Base-by-base conservation (phyloP, 2,113 vertebrate species). In the Psammodynastes pulverulentus region DNA sequence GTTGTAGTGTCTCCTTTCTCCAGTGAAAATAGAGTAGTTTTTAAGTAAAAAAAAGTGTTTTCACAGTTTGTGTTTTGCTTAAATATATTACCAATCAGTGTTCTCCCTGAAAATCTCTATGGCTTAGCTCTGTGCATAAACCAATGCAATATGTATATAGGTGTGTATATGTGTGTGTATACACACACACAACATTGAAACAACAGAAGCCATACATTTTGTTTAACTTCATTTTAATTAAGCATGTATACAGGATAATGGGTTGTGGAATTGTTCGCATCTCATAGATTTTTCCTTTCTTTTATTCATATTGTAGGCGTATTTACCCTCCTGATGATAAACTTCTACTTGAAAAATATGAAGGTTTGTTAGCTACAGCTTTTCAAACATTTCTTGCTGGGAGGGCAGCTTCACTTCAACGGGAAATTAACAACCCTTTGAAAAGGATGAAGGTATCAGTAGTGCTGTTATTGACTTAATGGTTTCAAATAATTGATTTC, bases 251-350 rank as follows among this genome's bases (percentile, higher is more conserved):
- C 9, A 43, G n/a, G 79, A 86, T 56, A n/a, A 24, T 2, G 4
- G 67, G 7, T 53, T 79, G 34, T 39, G 23, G 9, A 6, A 24
- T 29, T 51, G 72, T 24, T 46, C 7, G 9, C 5, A 21, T 46
- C 58, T 89, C 53, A 89, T 62, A 34, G 2, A 12, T 89, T 54
- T 54, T 84, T 19, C 67, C 6, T 39, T 84, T 23, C 56, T 34
- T 48, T 24, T 58, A 56, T 89, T 90, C 10, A 34, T 85, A 79
- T 97, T 97, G 92, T 97, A 99, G 99, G 96, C 98, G 99, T 95
- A 99, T 99, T 98, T 99, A 99, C 97, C 99, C 99, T 97, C 99
- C 99, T 95, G 99, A 99, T 96, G 99, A 99, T 98, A 99, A 99
- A 97, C 97, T 98, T 94, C 98, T 99, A 94, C 97, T 99, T 98